Evolutionary conservation across 2,797 vertebrate genomes (phyloP), one percentile per base, ranked within the genome.

Genomic region (Echiichthys vipera): DNA sequence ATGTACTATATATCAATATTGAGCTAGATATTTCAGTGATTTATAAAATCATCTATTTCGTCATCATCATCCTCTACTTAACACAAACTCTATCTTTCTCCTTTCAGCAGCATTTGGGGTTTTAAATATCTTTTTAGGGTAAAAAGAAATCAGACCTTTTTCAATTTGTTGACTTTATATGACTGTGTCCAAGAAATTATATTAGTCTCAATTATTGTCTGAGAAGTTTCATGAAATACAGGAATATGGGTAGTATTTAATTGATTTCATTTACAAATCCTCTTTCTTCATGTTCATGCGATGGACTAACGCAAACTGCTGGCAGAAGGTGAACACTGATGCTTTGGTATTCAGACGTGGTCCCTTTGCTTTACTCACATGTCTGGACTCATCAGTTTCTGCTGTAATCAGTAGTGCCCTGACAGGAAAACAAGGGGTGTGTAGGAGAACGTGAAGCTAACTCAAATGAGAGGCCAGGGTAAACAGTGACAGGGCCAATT

Each of bases 401-500:
- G 80, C 86, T 89, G 85, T 92, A 91, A 93, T 89, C 89, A 91
- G 85, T 32, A 63, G 74, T 62, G 73, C 72, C 70, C 75, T 86
- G 89, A 87, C 88, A 88, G 82, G 80, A 89, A 88, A 90, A 91
- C 88, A 86, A 81, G 68, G 78, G 76, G 71, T 77, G 80, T 77
- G 86, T 54, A 68, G 67, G 83, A 77, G 78, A 83, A 86, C 69
- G 78, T 85, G 88, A 76, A 50, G 83, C 88, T 82, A 86, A 91
- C 86, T 91, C 80, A 85, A 88, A 90, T 80, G 78, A 87, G 80
- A 85, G 84, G 81, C 84, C 78, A 68, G 73, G 55, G 87, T 88
- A 90, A 91, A 89, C 88, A 91, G 87, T 91, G 91, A 91, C 90
- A 88, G 84, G 78, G 71, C 83, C 90, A 89, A 91, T 93, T 90